These are phyloP conservation scores for Hirudo medicinalis DNA, from an alignment of 1,140 invertebrate species.

Conservation along the genomic window DNA sequence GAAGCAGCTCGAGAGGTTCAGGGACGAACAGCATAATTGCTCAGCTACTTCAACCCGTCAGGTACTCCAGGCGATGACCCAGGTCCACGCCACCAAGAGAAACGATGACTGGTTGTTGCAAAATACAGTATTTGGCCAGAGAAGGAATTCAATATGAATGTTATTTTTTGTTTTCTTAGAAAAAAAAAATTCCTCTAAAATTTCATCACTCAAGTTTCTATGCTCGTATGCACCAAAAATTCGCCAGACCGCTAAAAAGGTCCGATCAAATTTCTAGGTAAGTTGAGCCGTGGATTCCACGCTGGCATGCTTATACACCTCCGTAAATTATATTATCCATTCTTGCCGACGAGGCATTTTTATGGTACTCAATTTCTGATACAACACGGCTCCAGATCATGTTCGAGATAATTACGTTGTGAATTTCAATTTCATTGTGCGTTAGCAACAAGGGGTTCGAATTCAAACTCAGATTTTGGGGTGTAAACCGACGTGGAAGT, in stretches of 20 bases:
- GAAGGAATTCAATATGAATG: slow-evolving; percentile 14
- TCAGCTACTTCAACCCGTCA: slow-evolving; percentile 17
- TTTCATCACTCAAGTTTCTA: too few species aligned
- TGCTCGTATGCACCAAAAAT: background rate
- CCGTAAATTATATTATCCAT: background rate
- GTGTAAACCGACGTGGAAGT: too few species aligned
- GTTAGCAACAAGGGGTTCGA: too few species aligned
- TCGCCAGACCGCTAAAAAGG: background rate
- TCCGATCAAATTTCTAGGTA: background rate
- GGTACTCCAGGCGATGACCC: slow-evolving; percentile 17
- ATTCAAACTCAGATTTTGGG: too few species aligned
- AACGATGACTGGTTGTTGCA: slow-evolving; percentile 14
- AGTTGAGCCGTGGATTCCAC: background rate
- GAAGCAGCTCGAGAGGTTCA: background rate
- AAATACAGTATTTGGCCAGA: slow-evolving; percentile 16
- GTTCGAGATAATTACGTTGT: too few species aligned
- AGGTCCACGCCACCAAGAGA: slow-evolving; percentile 15
- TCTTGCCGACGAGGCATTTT: too few species aligned
- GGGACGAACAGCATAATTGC: slow-evolving; percentile 11
- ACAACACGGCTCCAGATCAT: too few species aligned
- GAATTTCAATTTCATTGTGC: too few species aligned
- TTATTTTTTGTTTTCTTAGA: background rate
- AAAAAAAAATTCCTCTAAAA: background rate
- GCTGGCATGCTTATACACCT: background rate
- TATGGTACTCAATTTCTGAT: too few species aligned